Conservation (phyloP, 2,113 vertebrate species). For the Larimichthys polyactis region DNA sequence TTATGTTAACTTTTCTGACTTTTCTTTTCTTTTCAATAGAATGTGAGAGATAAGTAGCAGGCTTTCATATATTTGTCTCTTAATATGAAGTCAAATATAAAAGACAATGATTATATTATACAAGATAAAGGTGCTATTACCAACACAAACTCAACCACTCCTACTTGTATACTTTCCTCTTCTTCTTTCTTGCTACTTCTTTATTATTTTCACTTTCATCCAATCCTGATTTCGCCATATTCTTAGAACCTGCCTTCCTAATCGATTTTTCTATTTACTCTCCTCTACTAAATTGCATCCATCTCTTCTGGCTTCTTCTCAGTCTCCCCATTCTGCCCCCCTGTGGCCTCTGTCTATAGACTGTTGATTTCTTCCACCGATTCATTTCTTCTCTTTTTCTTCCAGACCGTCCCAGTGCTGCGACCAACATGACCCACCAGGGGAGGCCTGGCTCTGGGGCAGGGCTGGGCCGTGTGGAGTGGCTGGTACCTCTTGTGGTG, state of each 20-base stretch:
- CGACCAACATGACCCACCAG: constrained; percentile 85
- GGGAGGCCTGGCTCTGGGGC: constrained; percentile 72
- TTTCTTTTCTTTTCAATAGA: background rate
- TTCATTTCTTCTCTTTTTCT: constrained; percentile 24
- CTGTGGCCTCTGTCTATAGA: background rate
- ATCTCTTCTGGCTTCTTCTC: background rate
- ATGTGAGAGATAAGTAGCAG: background rate
- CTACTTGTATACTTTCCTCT: background rate
- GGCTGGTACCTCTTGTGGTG: constrained; percentile 92
- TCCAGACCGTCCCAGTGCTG: constrained; percentile 66
- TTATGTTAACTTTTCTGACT: background rate
- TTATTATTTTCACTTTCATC: background rate
- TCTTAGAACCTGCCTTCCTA: background rate
- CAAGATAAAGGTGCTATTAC: background rate
- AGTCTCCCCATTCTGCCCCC: background rate
- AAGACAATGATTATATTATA: background rate
- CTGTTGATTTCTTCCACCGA: background rate
- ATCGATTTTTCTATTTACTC: background rate
- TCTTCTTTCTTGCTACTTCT: background rate
- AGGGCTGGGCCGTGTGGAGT: constrained; percentile 87
- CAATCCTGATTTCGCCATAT: background rate
- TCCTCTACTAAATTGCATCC: background rate
- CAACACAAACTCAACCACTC: background rate
- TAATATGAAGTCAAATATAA: background rate
- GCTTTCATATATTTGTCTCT: background rate